phyloP scores from a whole-genome alignment of 2,888 invertebrate species.

The Alloscopus bannaensis region DNA sequence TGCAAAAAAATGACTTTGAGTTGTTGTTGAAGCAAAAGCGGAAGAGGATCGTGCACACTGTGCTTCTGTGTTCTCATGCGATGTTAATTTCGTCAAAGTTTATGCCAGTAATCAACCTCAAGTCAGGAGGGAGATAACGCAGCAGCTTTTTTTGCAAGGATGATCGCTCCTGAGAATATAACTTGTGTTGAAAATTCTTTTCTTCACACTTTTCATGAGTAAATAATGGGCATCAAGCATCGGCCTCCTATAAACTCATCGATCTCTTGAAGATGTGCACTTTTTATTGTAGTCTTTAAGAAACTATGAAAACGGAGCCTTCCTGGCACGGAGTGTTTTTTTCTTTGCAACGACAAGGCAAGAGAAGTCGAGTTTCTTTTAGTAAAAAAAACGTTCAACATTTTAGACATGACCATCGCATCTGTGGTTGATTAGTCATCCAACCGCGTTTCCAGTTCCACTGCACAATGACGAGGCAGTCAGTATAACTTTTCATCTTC shows the following conservation, averaged over 20 bases:
- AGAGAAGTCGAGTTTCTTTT: no score
- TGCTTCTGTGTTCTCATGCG: background rate
- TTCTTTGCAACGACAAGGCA: background rate
- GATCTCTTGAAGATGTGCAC: background rate
- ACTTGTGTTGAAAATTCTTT: background rate
- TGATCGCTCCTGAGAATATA: background rate
- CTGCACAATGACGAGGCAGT: background rate
- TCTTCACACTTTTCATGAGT: background rate
- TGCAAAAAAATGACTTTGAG: background rate
- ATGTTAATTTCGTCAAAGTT: background rate
- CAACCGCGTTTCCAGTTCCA: background rate
- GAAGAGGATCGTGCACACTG: background rate
- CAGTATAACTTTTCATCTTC: background rate
- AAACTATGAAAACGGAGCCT: background rate
- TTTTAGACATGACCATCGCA: background rate
- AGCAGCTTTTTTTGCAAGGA: background rate
- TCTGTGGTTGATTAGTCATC: background rate
- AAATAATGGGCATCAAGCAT: background rate
- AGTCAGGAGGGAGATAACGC: background rate
- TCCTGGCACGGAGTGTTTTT: no score
- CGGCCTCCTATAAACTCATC: constrained; percentile 4
- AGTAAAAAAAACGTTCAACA: background rate
- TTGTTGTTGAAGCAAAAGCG: no score
- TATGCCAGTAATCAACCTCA: background rate
- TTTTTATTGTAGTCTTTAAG: background rate